Conservation (phyloP, 2,113 vertebrate species). For the Ctenodactylus gundi region DNA sequence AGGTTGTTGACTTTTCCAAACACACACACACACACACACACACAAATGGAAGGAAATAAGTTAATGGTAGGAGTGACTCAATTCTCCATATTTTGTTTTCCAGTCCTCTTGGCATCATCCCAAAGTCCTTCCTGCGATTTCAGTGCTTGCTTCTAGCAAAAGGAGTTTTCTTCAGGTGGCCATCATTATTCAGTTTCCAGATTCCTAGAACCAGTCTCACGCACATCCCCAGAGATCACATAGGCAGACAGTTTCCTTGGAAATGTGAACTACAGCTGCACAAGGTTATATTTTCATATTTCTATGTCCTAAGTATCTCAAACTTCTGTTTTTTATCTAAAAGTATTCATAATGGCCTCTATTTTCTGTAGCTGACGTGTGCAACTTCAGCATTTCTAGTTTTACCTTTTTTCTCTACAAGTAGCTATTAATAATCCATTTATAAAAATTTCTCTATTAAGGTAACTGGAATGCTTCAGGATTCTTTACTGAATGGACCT, state of each 20-base stretch:
- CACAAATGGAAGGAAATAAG: not conserved
- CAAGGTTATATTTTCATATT: not conserved
- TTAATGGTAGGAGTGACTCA: not conserved
- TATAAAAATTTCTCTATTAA: not conserved
- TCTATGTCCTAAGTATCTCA: not conserved
- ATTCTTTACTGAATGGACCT: not conserved
- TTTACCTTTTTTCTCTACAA: not conserved
- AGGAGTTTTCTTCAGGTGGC: not conserved
- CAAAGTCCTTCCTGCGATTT: not conserved
- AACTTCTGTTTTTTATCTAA: not conserved
- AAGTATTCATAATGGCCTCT: not conserved
- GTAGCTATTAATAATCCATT: not conserved
- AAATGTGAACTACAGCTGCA: not conserved
- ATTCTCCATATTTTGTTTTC: not conserved
- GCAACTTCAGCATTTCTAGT: not conserved
- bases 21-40: no score
- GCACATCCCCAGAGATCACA: not conserved
- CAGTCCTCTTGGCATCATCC: not conserved
- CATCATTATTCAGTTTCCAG: not conserved
- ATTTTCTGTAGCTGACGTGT: not conserved
- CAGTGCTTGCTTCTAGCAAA: not conserved
- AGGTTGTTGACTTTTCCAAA: not conserved
- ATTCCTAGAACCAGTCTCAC: not conserved
- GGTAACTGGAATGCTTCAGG: not conserved
- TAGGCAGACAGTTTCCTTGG: no score